A percentile compares a stretch with the other conserved stretches of the same genome.
phyloP scores from a whole-genome alignment of 92 coral and sea anemone species.

The Siderastrea siderea region DNA sequence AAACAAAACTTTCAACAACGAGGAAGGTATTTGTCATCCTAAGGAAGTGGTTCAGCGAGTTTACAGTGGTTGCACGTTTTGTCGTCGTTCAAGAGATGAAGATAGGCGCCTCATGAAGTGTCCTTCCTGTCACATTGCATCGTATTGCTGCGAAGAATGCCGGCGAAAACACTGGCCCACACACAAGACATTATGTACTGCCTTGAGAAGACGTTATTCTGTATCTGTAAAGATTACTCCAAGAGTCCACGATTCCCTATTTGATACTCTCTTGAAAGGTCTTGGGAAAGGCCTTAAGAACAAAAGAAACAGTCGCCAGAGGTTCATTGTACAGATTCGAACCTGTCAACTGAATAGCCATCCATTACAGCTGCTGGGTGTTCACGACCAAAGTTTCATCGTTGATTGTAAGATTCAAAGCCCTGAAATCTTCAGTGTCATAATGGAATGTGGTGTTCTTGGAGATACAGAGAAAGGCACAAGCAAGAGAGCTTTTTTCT shows the following conservation, averaged over 20 bases:
- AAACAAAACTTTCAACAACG: conserved; percentile 58
- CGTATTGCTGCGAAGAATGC: conserved; percentile 73
- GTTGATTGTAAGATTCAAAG: no score
- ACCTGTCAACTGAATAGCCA: conserved; percentile 58
- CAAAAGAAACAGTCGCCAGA: conserved; percentile 24
- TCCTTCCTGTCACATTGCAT: conserved; percentile 62
- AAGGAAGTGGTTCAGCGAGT: conserved; percentile 19
- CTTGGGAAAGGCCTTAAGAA: conserved; percentile 49
- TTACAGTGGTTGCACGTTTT: conserved; percentile 63
- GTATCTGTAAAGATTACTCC: conserved; percentile 44
- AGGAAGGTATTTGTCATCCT: conserved; percentile 70
- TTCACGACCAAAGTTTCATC: no score
- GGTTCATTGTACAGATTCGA: conserved; percentile 75
- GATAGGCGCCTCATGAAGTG: conserved; percentile 34
- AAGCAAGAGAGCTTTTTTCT: no score
- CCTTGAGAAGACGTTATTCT: conserved; percentile 52
- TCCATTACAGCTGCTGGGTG: conserved; percentile 55
- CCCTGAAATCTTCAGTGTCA: conserved; percentile 47
- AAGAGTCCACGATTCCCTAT: not conserved
- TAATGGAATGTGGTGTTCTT: conserved; percentile 86
- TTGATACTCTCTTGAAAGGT: conserved; percentile 48
- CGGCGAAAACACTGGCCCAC: conserved; percentile 63
- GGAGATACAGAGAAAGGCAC: conserved; percentile 40
- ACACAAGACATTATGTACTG: conserved; percentile 63
- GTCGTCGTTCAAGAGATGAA: conserved; percentile 41